Percentiles rank a stretch among this genome's conserved stretches.
Evolutionary conservation across 2,888 invertebrate genomes (phyloP).

Genomic region (Cheilosia vulpina): DNA sequence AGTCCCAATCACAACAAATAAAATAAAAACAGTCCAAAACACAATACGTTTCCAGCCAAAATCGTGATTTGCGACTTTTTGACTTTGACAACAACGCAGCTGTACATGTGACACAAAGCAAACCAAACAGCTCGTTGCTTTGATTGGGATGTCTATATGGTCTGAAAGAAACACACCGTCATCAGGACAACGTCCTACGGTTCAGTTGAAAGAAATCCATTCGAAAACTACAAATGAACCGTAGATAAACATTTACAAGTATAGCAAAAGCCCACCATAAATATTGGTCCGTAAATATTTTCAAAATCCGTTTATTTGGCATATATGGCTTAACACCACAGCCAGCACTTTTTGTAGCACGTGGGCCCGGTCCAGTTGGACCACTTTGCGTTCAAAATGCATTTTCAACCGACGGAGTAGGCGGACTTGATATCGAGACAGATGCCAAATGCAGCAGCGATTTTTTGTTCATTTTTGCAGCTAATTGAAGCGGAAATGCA

Average conservation of each 20-base stretch:
- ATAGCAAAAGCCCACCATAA: constrained; percentile 26
- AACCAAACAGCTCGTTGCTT: constrained; percentile 5
- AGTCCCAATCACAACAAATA: not conserved
- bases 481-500: constrained; percentile 59
- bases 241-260: constrained; percentile 46
- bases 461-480: constrained; percentile 23
- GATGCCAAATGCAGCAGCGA: constrained; percentile 47
- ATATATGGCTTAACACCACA: constrained; percentile 12
- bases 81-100: constrained; percentile 13
- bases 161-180: not conserved
- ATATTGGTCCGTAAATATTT: constrained; percentile 25
- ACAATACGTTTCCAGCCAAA: constrained; percentile 26
- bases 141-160: constrained; percentile 34
- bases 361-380: constrained; percentile 68
- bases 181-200: constrained; percentile 21
- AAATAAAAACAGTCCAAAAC: not conserved
- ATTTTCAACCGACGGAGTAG: constrained; percentile 46
- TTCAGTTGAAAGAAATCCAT: constrained; percentile 14
- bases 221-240: constrained; percentile 11
- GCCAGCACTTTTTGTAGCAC: constrained; percentile 40
- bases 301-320: constrained; percentile 42
- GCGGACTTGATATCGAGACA: constrained; percentile 60
- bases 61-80: constrained; percentile 61
- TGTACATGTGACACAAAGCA: constrained; percentile 17
- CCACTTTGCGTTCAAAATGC: constrained; percentile 61